Evolutionary conservation across 2,113 vertebrate genomes (phyloP), one percentile per base, ranked within the genome.

Genomic region (Trogon melanurus): DNA sequence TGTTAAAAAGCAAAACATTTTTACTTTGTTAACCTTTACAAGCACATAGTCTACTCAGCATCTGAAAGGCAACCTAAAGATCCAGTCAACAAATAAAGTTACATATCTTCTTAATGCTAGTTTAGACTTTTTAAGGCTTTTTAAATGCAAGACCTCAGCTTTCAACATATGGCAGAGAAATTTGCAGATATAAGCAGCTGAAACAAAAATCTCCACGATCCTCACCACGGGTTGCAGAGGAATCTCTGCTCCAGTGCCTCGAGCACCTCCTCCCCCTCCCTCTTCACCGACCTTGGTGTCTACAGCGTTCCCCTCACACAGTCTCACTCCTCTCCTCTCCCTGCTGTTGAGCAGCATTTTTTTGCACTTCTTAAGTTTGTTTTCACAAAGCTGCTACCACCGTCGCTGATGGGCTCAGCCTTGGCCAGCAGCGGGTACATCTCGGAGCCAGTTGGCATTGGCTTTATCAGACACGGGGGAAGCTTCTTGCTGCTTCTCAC

Each of bases 381-480:
- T 48, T 13, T 21, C 9, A 5, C 44, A 57, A 51, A 27, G 17
- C 8, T 5, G 1, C 44, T 48, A 8, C 5, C 51, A 27, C 23
- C 9, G 3, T 65, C 7, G 1, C 26, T 54, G 48, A 21, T 60
- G 29, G 34, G 27, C 23, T 50, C 11, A 3, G 27, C 16, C 44
- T 50, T 41, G 34, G 29, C 13, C 54, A 41, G 11, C 6, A 11
- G 45, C 0, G 1, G 27, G 27, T 21, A 21, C 16, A 7, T 30
- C 54, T 36, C 13, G 21, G 44, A 60, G 45, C 17, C 7, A 11
- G n/a, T 17, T 60, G 45, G 34, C n/a, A 50, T 13, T 8, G 8
- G 29, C 34, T 32, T 10, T 30, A 10, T 16, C 7, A 10, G 34
- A 60, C 23, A 26, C 4, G 16, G 29, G 29, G 4, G 13, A 50